Conservation (phyloP, 2,888 invertebrate species). For the Achlya flavicornis region DNA sequence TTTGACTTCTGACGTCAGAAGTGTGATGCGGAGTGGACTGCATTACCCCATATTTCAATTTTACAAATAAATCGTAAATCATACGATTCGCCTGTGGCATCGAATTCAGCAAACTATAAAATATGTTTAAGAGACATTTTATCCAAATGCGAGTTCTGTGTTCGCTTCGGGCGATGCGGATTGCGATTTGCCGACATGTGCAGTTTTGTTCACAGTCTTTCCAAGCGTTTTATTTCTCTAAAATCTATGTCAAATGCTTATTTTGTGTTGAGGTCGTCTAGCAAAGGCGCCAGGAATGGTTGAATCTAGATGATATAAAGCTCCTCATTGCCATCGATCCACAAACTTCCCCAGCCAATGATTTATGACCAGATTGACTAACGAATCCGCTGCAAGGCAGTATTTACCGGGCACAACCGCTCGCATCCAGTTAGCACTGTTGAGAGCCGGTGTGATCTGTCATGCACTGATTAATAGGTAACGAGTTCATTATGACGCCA, state of each 20-base stretch:
- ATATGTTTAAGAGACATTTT: conserved; percentile 11
- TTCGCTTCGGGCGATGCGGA: conserved; percentile 36
- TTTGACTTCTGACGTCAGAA: too few species aligned
- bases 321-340: neutral
- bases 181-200: conserved; percentile 18
- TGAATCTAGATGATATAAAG: neutral
- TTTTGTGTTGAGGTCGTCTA: neutral
- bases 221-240: neutral
- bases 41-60: too few species aligned
- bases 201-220: conserved; percentile 8
- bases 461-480: conserved; percentile 8
- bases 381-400: neutral
- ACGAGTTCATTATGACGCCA: conserved; percentile 4
- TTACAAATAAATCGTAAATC: neutral
- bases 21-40: too few species aligned
- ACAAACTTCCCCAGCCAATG: neutral
- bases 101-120: conserved; percentile 4
- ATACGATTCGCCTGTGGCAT: neutral
- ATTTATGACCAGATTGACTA: conserved; percentile 3
- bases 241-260: neutral
- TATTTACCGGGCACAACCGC: neutral
- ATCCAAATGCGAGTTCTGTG: conserved; percentile 56
- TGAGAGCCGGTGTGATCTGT: neutral
- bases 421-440: neutral
- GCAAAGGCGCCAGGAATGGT: neutral